Conservation (phyloP, 2,113 vertebrate species). For the Thunnus maccoyii region DNA sequence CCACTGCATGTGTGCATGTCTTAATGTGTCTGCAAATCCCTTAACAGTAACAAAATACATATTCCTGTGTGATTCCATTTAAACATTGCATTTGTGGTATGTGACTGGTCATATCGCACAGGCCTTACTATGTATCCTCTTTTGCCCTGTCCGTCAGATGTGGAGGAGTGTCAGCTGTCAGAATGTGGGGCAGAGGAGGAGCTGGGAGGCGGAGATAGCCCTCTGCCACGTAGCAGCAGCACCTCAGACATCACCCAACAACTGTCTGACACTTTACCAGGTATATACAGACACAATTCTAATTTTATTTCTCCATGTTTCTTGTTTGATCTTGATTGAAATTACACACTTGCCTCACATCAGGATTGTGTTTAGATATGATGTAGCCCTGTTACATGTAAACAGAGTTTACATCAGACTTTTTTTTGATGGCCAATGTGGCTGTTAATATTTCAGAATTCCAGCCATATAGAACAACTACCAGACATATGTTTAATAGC, state of each 20-base stretch:
- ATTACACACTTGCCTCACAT: neutral
- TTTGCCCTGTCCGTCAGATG: slow-evolving; percentile 83
- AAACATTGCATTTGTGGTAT: neutral
- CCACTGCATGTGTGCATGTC: slow-evolving; percentile 60
- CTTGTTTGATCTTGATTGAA: neutral
- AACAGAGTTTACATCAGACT: too few species aligned
- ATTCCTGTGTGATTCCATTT: neutral
- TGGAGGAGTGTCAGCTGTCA: slow-evolving; percentile 91
- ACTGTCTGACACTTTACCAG: slow-evolving; percentile 87
- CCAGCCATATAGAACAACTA: too few species aligned
- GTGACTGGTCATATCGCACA: neutral
- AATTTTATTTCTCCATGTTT: neutral
- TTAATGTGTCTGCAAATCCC: slow-evolving; percentile 22
- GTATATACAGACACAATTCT: slow-evolving; percentile 70
- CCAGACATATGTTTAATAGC: too few species aligned
- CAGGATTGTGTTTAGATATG: neutral
- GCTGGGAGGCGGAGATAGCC: slow-evolving; percentile 85
- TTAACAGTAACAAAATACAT: slow-evolving; percentile 4
- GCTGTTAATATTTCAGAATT: too few species aligned
- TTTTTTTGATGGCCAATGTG: too few species aligned
- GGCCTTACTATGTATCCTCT: neutral
- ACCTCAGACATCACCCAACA: slow-evolving; percentile 93
- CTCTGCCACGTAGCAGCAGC: slow-evolving; percentile 91
- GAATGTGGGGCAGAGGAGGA: slow-evolving; percentile 85
- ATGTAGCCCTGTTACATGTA: too few species aligned